Conservation (phyloP, 1,140 invertebrate species). For the Solenopsis invicta region DNA sequence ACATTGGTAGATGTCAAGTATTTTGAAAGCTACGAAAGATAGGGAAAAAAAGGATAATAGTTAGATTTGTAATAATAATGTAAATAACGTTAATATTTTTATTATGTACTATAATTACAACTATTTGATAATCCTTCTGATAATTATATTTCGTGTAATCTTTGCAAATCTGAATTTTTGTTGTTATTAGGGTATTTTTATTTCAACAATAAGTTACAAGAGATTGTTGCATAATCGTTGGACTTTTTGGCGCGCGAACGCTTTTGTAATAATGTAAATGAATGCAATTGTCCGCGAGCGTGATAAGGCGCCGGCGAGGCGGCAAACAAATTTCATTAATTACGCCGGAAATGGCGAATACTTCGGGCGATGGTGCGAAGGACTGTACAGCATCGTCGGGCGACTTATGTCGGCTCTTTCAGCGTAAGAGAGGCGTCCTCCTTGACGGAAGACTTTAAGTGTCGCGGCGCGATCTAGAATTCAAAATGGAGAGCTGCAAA, state of each 20-base stretch:
- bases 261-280: constrained; percentile 6
- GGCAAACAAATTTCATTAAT: constrained; percentile 58
- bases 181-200: neutral
- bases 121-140: too few species aligned
- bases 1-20: neutral
- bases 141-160: neutral
- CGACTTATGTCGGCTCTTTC: constrained; percentile 31
- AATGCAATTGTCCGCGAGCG: constrained; percentile 26
- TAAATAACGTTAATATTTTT: neutral
- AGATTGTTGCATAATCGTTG: neutral
- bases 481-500: constrained; percentile 41
- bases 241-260: neutral
- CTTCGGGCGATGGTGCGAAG: neutral
- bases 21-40: neutral
- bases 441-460: constrained; percentile 38
- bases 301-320: constrained; percentile 9
- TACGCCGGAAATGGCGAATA: constrained; percentile 16
- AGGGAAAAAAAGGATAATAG: too few species aligned
- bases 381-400: neutral
- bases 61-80: too few species aligned
- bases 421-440: neutral
- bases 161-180: neutral
- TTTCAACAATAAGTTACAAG: neutral
- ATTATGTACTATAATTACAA: neutral
- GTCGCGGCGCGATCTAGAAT: constrained; percentile 16